Percentiles rank a stretch among this genome's conserved stretches.
phyloP scores from a whole-genome alignment of 92 coral and sea anemone genomes.

The Bergia puertoricense region DNA sequence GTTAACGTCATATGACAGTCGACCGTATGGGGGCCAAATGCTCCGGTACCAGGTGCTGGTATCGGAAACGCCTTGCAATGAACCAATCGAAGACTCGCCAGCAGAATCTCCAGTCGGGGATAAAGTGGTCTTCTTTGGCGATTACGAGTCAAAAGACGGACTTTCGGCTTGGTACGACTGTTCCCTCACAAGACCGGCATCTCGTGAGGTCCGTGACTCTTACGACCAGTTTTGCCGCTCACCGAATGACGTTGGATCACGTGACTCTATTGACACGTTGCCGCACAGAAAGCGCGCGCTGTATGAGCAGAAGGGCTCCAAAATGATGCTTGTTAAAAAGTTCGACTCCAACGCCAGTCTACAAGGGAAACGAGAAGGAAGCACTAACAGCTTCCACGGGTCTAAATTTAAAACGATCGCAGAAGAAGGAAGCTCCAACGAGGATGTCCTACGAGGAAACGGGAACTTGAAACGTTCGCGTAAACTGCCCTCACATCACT shows the following conservation, averaged over 20 bases:
- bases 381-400: slow-evolving; percentile 47
- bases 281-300: slow-evolving; percentile 66
- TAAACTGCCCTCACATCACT: slow-evolving; percentile 79
- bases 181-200: slow-evolving; percentile 81
- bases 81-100: slow-evolving; percentile 51
- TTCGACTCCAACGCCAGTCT: slow-evolving; percentile 80
- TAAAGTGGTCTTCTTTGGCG: slow-evolving; percentile 78
- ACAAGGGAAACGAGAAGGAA: slow-evolving; percentile 59
- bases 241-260: slow-evolving; percentile 81
- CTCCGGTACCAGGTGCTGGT: slow-evolving; percentile 55
- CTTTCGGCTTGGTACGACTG: slow-evolving; percentile 87
- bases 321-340: slow-evolving; percentile 58
- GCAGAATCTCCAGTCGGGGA: slow-evolving; percentile 47
- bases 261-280: slow-evolving; percentile 79
- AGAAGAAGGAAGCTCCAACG: slow-evolving; percentile 54
- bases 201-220: slow-evolving; percentile 97
- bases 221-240: slow-evolving; percentile 90
- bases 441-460: slow-evolving; percentile 62
- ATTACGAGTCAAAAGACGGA: slow-evolving; percentile 61
- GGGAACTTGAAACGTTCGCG: slow-evolving; percentile 58
- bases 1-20: slow-evolving; percentile 67
- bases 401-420: slow-evolving; percentile 63
- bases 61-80: slow-evolving; percentile 37
- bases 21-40: slow-evolving; percentile 71
- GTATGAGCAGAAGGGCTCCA: slow-evolving; percentile 75